Percentiles rank a stretch among this genome's conserved stretches.
phyloP scores from a whole-genome alignment of 1,140 invertebrate species.

The Tetramorium simillimum region DNA sequence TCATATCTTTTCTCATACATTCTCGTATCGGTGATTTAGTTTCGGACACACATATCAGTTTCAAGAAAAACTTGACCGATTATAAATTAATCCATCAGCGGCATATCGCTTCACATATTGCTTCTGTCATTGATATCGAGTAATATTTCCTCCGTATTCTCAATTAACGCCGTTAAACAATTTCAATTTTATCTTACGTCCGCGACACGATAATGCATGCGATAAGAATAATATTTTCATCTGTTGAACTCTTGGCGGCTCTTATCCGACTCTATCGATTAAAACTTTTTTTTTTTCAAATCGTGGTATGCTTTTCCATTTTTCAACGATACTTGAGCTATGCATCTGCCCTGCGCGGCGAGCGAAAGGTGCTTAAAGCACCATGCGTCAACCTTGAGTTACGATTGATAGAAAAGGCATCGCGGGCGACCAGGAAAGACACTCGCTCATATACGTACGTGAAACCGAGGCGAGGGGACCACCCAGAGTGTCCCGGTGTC shows the following conservation, averaged over 20 bases:
- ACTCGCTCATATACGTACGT: slow-evolving; percentile 21
- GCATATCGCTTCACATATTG: background rate
- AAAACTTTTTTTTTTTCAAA: background rate
- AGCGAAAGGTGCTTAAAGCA: slow-evolving; percentile 12
- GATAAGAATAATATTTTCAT: slow-evolving; percentile 6
- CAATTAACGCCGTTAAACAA: background rate
- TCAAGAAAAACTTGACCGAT: background rate
- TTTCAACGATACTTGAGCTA: background rate
- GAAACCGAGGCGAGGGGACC: slow-evolving; percentile 54
- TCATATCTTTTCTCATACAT: slow-evolving; percentile 4
- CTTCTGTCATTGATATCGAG: background rate
- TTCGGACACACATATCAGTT: slow-evolving; percentile 1
- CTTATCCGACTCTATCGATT: background rate
- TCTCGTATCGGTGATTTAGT: slow-evolving; percentile 30
- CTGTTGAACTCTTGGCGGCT: background rate
- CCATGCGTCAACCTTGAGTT: slow-evolving; percentile 16
- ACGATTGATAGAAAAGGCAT: slow-evolving; percentile 59
- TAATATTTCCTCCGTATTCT: background rate
- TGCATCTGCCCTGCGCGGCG: background rate
- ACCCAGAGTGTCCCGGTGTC: slow-evolving; percentile 67
- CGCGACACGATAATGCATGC: background rate
- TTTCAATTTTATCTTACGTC: background rate
- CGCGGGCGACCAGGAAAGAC: slow-evolving; percentile 27
- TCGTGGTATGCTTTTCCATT: background rate
- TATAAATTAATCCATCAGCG: slow-evolving; percentile 30